phyloP scores from a whole-genome alignment of 2,888 invertebrate species.

The Argynnis bischoffii region DNA sequence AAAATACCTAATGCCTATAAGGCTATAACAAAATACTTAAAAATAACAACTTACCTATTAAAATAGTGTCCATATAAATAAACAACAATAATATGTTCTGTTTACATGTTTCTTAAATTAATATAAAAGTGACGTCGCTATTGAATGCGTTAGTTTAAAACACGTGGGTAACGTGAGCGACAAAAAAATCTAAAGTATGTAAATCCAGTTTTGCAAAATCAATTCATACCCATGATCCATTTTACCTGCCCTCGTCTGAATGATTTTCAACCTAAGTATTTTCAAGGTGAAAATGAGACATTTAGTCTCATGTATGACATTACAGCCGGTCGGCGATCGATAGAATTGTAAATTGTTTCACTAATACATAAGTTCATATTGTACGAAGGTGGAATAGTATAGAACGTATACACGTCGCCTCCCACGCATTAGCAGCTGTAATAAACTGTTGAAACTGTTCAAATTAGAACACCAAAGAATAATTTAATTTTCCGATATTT shows the following conservation, averaged over 20 bases:
- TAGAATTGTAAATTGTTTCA: conserved; percentile 72
- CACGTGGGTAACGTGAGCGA: conserved; percentile 21
- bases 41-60: neutral
- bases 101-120: too few species aligned
- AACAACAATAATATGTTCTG: too few species aligned
- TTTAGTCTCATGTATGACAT: conserved; percentile 61
- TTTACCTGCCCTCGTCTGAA: conserved; percentile 49
- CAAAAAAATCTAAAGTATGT: conserved; percentile 27
- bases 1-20: too few species aligned
- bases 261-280: conserved; percentile 56
- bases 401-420: conserved; percentile 34
- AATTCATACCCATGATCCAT: conserved; percentile 42
- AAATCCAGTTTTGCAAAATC: conserved; percentile 34
- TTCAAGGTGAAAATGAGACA: conserved; percentile 70
- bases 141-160: neutral
- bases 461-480: conserved; percentile 32
- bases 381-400: conserved; percentile 42
- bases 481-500: conserved; percentile 33
- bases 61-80: neutral
- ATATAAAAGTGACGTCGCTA: too few species aligned
- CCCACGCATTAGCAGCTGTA: conserved; percentile 39
- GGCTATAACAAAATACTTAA: neutral
- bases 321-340: conserved; percentile 60
- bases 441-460: conserved; percentile 30
- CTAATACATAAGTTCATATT: conserved; percentile 55